Evolutionary conservation across 2,888 invertebrate species (phyloP).

Genomic region (Acanthosepion lycidas): DNA sequence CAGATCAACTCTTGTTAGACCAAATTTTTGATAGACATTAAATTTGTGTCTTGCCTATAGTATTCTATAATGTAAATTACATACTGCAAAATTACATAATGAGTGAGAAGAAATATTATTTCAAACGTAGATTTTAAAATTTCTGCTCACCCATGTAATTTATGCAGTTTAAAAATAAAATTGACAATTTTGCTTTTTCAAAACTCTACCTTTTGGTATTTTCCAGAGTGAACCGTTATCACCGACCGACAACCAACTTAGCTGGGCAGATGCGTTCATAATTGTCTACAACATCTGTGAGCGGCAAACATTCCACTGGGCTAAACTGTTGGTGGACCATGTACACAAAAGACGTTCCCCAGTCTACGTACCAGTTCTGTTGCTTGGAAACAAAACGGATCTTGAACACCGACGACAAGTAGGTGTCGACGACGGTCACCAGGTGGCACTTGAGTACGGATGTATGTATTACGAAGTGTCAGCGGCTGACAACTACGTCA

Average conservation of each 20-base stretch:
- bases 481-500: slow-evolving; percentile 63
- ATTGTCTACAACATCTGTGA: slow-evolving; percentile 88
- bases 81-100: no score
- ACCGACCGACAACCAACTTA: slow-evolving; percentile 54
- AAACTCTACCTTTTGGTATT: background rate
- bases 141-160: no score
- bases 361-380: slow-evolving; percentile 84
- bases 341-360: slow-evolving; percentile 76
- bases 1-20: no score
- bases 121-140: no score
- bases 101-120: no score
- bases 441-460: slow-evolving; percentile 62
- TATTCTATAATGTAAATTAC: no score
- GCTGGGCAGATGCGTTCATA: slow-evolving; percentile 87
- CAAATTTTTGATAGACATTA: no score
- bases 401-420: slow-evolving; percentile 75
- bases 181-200: no score
- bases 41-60: no score
- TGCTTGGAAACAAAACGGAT: slow-evolving; percentile 87
- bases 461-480: slow-evolving; percentile 68
- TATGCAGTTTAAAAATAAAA: no score
- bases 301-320: slow-evolving; percentile 82
- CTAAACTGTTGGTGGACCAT: slow-evolving; percentile 55
- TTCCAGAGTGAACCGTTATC: slow-evolving; percentile 49
- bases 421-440: slow-evolving; percentile 79